phyloP scores from a whole-genome alignment of 2,113 vertebrate genomes.

The Perca fluviatilis region DNA sequence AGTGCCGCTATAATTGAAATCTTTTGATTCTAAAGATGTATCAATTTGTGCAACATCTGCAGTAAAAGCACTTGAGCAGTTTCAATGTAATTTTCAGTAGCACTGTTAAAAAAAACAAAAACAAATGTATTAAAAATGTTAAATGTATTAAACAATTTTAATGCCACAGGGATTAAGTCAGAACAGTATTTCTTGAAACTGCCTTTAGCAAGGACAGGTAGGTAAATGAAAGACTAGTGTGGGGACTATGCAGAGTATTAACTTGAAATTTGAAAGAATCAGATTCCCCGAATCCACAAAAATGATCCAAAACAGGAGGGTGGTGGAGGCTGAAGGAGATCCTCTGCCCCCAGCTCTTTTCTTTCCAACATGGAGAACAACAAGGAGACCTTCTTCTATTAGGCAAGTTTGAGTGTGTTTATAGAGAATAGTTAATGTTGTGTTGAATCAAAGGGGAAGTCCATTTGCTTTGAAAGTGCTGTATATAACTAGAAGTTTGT shows the following conservation, averaged over 20 bases:
- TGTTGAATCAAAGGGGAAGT: not conserved
- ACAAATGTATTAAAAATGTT: not conserved
- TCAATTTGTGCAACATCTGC: not conserved
- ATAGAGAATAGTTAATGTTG: not conserved
- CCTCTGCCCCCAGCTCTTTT: not conserved
- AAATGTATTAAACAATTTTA: not conserved
- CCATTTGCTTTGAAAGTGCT: not conserved
- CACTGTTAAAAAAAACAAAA: not conserved
- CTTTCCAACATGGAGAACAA: not conserved
- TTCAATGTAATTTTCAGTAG: not conserved
- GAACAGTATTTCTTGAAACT: not conserved
- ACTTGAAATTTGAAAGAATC: not conserved
- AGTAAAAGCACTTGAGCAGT: not conserved
- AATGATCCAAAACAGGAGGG: not conserved
- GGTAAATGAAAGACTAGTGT: not conserved
- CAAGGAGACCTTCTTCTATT: not conserved
- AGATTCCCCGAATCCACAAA: too few species aligned
- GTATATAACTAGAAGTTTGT: not conserved
- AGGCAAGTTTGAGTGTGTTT: not conserved
- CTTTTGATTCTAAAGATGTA: not conserved
- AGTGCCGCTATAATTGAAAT: not conserved
- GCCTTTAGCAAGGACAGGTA: not conserved
- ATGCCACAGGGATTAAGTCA: not conserved
- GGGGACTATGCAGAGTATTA: not conserved
- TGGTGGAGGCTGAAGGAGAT: not conserved